phyloP scores from a whole-genome alignment of 2,797 vertebrate genomes.

The Hippoglossus hippoglossus region DNA sequence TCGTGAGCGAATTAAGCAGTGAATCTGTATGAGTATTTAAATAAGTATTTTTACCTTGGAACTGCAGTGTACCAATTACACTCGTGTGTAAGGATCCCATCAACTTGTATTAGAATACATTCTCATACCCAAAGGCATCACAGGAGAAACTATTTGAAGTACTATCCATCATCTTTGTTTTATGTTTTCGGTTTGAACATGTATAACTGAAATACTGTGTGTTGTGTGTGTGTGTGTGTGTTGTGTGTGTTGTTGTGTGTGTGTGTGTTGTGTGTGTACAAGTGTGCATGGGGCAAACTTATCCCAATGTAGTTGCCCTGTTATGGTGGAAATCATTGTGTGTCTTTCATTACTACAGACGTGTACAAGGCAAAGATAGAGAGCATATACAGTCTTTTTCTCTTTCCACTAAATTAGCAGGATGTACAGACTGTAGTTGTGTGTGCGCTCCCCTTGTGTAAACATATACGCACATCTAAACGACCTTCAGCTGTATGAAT shows the following conservation, averaged over 20 bases:
- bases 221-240: background rate
- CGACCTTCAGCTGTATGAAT: conserved; percentile 63
- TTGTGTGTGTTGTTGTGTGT: background rate
- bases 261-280: background rate
- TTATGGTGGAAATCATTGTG: background rate
- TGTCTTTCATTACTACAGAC: conserved; percentile 14
- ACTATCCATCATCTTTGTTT: no score
- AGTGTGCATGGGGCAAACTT: background rate
- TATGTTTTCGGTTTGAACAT: no score
- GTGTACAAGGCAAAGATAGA: conserved; percentile 13
- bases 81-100: no score
- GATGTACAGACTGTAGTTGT: no score
- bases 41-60: no score
- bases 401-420: background rate
- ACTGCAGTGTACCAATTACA: no score
- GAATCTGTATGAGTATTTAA: no score
- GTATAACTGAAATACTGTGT: no score
- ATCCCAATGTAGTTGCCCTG: background rate
- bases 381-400: background rate
- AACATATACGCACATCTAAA: background rate
- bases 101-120: no score
- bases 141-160: no score
- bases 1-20: no score
- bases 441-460: background rate
- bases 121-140: no score